Percentiles rank a stretch among this genome's conserved stretches.
Evolutionary conservation across 2,797 vertebrate genomes (phyloP).

Genomic region (Amniataba percoides): DNA sequence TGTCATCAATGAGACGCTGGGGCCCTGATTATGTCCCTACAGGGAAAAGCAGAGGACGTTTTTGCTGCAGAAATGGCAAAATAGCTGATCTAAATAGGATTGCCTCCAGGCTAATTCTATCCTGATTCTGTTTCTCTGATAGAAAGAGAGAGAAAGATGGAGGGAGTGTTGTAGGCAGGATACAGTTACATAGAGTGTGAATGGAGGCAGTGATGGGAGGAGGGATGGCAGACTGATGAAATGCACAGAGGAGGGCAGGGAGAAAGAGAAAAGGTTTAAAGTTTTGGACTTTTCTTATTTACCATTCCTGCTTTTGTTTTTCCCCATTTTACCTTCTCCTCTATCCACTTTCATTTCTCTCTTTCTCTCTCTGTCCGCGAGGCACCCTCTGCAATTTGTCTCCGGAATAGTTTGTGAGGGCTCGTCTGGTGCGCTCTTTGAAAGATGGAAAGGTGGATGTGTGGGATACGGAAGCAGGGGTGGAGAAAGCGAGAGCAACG

Average conservation of each 20-base stretch:
- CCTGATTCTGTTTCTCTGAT: conserved; percentile 68
- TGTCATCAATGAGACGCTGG: conserved; percentile 11
- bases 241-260: background rate
- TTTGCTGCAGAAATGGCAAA: conserved; percentile 54
- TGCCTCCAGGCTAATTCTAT: conserved; percentile 64
- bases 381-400: conserved; percentile 44
- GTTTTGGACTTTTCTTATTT: conserved; percentile 21
- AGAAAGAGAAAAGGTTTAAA: conserved; percentile 38
- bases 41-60: conserved; percentile 48
- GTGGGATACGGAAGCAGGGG: background rate
- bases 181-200: conserved; percentile 21
- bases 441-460: conserved; percentile 19
- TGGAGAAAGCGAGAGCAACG: background rate
- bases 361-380: conserved; percentile 12
- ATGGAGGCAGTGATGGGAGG: conserved; percentile 30
- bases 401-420: conserved; percentile 29
- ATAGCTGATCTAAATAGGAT: conserved; percentile 71
- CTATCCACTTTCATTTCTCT: background rate
- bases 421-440: conserved; percentile 7
- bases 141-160: conserved; percentile 16
- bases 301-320: background rate
- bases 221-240: background rate
- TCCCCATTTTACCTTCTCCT: background rate
- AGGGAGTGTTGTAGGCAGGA: background rate
- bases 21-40: conserved; percentile 26